Evolutionary conservation across 64 coral and sea anemone species (phyloP), one percentile per base, ranked within the genome.

Genomic region (Stichodactyla helianthus): DNA sequence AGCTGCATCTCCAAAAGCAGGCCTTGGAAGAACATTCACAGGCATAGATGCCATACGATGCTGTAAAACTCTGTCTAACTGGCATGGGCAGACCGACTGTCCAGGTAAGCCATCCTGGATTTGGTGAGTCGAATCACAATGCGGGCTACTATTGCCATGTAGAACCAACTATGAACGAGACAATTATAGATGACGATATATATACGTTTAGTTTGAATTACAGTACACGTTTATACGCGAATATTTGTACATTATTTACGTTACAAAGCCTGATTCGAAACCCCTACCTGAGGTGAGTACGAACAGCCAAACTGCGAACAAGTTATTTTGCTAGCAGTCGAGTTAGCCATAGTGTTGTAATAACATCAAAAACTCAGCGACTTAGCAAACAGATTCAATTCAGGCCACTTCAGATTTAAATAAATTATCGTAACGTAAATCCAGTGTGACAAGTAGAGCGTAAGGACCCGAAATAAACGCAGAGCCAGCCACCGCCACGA

Each of bases 271-370:
- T 28, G 35, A 44, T 44, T 44, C 35, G 35, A 44, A 28, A 61
- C 9, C 26, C 94, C 90, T 88, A 97, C 94, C 84, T 92, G 92
- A 22, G 94, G 88, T 8, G 94, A 88, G 71, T 89, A 93, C 1
- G 94, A 90, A 71, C 94, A 97, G 28, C 94, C 91, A 60, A 97
- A 93, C 23, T 93, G 91, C 16, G 94, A 87, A 86, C 91, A 97
- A 55, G 94, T 79, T 83, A 93, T 89, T 82, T 97, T 97, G 52
- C 91, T 90, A 52, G 94, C 82, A 15, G 94, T 76, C 14, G 94
- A 97, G 84, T 92, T 93, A 85, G 94, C 91, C 94, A 97, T 95
- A 80, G 55, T 51, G 10, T 55, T 61, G 83, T 80, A 59, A 77
- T 78, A 86, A 82, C 83, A 91, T 93, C 89, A 87, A 87, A 83